A percentile compares a stretch with the other conserved stretches of the same genome.
phyloP scores from a whole-genome alignment of 2,797 vertebrate genomes.

The Okamejei kenojei region DNA sequence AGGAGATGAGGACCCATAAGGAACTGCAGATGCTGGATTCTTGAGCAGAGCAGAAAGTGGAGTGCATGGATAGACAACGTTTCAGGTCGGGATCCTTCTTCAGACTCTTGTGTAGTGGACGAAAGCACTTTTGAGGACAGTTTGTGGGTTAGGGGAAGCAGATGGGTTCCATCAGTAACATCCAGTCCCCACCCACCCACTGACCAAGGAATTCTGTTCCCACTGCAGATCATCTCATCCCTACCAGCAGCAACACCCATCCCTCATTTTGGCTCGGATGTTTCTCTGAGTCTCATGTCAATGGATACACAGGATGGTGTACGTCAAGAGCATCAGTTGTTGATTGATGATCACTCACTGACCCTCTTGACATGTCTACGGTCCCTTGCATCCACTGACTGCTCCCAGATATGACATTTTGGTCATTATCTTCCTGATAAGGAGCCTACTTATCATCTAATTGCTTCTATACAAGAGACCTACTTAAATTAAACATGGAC shows the following conservation, averaged over 20 bases:
- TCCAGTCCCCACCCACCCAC: too few species aligned
- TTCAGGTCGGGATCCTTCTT: too few species aligned
- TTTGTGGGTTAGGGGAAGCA: neutral
- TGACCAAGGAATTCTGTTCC: neutral
- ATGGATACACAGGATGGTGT: too few species aligned
- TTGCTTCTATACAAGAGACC: neutral
- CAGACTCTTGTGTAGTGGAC: neutral
- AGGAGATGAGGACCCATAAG: neutral
- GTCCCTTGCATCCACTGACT: neutral
- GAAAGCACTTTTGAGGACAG: neutral
- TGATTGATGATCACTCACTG: neutral
- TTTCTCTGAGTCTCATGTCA: neutral
- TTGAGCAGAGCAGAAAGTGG: too few species aligned
- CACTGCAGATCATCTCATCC: neutral
- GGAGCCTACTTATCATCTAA: neutral
- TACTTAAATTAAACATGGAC: neutral
- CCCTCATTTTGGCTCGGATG: neutral
- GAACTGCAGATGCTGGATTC: too few species aligned
- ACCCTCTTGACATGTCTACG: neutral
- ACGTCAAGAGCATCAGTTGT: too few species aligned
- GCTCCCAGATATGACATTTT: neutral
- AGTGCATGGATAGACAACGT: too few species aligned
- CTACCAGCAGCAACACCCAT: neutral
- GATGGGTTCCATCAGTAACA: neutral
- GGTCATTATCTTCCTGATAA: neutral